Percentiles rank a stretch among this genome's conserved stretches.
These are phyloP conservation scores for Hemitrygon akajei DNA, from an alignment of 2,797 vertebrate genomes.

Conservation along the genomic window DNA sequence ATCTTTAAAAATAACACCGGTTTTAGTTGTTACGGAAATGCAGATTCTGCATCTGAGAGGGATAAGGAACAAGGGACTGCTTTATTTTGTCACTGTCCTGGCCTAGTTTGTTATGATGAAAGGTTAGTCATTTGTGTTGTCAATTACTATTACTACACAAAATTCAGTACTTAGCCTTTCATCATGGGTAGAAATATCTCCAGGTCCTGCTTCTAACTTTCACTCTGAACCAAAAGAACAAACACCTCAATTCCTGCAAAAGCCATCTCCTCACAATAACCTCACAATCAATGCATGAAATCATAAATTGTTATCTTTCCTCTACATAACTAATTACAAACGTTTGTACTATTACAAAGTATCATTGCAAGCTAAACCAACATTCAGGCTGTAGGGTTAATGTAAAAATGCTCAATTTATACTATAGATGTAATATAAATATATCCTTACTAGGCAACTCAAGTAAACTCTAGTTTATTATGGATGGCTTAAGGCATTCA, in stretches of 20 bases:
- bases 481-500: not conserved
- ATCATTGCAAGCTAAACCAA: not conserved
- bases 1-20: not conserved
- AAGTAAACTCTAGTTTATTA: not conserved
- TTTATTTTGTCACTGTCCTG: not conserved
- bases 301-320: not conserved
- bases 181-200: not conserved
- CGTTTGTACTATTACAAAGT: not conserved
- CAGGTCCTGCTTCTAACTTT: not conserved
- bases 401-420: not conserved
- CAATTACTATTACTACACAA: not conserved
- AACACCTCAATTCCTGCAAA: not conserved
- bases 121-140: not conserved
- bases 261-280: not conserved
- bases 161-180: not conserved
- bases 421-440: not conserved
- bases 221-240: not conserved
- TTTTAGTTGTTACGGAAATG: not conserved
- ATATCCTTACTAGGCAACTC: not conserved
- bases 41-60: not conserved
- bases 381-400: not conserved
- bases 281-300: not conserved
- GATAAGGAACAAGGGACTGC: not conserved
- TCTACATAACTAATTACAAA: not conserved
- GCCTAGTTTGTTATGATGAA: not conserved